These are phyloP conservation scores for Corvus moneduloides DNA, from an alignment of 2,113 vertebrate genomes.

Conservation along the genomic window DNA sequence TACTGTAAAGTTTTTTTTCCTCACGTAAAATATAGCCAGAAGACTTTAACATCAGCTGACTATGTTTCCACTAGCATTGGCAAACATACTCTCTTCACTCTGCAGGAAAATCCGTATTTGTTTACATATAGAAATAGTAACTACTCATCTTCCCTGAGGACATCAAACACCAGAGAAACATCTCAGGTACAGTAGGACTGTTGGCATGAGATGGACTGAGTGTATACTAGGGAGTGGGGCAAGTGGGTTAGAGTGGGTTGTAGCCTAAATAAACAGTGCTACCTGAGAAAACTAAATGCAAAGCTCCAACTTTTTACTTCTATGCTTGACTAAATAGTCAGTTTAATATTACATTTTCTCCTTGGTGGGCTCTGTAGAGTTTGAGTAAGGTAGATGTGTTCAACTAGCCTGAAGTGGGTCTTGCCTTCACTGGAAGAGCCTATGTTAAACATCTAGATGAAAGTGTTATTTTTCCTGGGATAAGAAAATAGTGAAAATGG, in stretches of 20 bases:
- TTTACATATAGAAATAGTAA: conserved; percentile 76
- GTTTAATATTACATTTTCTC: neutral
- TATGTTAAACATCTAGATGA: neutral
- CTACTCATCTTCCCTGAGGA: neutral
- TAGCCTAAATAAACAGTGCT: neutral
- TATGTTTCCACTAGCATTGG: neutral
- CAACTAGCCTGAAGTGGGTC: neutral
- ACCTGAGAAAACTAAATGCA: neutral
- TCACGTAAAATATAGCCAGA: neutral
- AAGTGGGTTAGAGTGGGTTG: neutral
- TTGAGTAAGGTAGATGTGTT: neutral
- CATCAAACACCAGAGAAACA: neutral
- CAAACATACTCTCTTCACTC: neutral
- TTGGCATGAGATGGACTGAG: neutral
- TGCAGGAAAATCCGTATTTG: conserved; percentile 71
- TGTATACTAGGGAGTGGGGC: neutral
- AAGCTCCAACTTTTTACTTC: neutral
- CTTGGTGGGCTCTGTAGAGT: neutral
- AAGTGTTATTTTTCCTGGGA: neutral
- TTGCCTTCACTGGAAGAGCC: neutral
- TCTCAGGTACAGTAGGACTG: conserved; percentile 57
- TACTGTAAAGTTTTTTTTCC: neutral
- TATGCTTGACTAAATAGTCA: neutral
- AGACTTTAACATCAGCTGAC: neutral
- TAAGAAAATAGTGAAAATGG: neutral